Conservation (phyloP, 2,113 vertebrate genomes). For the Eonycteris spelaea region DNA sequence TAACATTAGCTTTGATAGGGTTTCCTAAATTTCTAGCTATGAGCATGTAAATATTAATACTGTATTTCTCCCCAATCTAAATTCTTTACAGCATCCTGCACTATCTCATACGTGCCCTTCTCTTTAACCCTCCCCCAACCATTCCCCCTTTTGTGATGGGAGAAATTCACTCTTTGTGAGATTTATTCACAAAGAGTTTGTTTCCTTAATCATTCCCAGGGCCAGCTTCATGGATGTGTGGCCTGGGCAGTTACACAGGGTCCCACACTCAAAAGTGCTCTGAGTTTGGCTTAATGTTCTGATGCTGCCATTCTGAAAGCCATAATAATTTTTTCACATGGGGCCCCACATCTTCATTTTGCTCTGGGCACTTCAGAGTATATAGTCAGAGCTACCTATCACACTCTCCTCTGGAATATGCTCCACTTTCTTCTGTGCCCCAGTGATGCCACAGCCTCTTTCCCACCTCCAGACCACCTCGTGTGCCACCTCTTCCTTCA, state of each 20-base stretch:
- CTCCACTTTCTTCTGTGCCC: not conserved
- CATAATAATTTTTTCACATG: not conserved
- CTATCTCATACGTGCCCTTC: not conserved
- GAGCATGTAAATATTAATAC: not conserved
- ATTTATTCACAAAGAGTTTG: too few relatives aligned
- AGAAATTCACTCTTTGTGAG: not conserved
- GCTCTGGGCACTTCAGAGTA: not conserved
- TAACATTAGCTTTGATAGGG: not conserved
- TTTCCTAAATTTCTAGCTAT: not conserved
- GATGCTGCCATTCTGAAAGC: not conserved
- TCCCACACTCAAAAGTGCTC: not conserved
- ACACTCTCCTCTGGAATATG: not conserved
- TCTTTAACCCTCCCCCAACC: not conserved
- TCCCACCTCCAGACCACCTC: not conserved
- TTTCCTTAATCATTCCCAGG: not conserved
- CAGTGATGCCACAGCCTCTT: not conserved
- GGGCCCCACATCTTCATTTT: not conserved
- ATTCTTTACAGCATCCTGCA: not conserved
- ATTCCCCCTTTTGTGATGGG: not conserved
- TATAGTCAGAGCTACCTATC: not conserved
- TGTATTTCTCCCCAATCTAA: not conserved
- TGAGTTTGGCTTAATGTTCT: not conserved
- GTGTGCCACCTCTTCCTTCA: not conserved
- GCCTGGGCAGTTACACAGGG: too few relatives aligned
- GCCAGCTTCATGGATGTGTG: not conserved